phyloP scores from a whole-genome alignment of 2,113 vertebrate species.

The Anthoscopus minutus region DNA sequence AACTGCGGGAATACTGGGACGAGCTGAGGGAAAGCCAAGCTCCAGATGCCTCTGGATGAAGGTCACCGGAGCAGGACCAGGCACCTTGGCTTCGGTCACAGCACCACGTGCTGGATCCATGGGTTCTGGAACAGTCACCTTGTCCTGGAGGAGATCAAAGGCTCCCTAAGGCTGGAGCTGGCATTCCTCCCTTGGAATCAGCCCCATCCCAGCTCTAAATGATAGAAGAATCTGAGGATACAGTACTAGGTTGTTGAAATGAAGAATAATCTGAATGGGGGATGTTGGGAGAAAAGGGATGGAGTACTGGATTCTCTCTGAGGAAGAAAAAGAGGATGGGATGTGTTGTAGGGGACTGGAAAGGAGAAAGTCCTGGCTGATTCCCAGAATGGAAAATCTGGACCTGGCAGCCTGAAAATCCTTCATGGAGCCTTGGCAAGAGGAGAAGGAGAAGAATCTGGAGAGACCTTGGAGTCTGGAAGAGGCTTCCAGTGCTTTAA shows the following conservation, averaged over 20 bases:
- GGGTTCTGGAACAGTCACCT: neutral
- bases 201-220: neutral
- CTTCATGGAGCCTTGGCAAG: neutral
- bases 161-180: neutral
- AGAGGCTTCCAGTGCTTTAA: neutral
- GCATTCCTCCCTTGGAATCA: neutral
- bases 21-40: neutral
- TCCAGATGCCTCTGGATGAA: neutral
- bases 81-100: neutral
- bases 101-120: neutral
- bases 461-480: neutral
- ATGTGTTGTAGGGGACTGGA: neutral
- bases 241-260: neutral
- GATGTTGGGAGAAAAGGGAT: neutral
- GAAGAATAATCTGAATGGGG: neutral
- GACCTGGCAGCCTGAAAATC: neutral
- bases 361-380: neutral
- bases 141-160: neutral
- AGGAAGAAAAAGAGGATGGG: neutral
- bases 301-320: neutral
- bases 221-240: neutral
- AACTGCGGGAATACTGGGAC: neutral
- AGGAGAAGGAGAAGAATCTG: neutral
- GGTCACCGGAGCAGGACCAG: neutral
- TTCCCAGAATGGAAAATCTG: neutral